A percentile compares a stretch with the other conserved stretches of the same genome.
These are phyloP conservation scores for Cephus pygmeus DNA, from an alignment of 2,888 invertebrate genomes.

Conservation along the genomic window DNA sequence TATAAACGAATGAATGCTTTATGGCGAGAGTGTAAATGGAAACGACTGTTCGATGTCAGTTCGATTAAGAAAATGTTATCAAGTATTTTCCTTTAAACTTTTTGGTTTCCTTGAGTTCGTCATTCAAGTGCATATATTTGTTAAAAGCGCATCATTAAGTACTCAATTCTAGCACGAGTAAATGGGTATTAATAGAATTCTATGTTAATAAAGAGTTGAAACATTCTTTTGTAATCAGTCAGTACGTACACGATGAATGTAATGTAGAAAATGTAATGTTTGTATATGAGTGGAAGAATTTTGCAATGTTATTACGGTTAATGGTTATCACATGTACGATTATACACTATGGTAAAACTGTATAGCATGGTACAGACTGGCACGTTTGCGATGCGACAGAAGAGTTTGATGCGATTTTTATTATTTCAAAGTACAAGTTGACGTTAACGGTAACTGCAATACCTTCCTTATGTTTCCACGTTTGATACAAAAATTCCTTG, in stretches of 20 bases:
- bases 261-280: neutral
- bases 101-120: neutral
- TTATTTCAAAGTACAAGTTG: neutral
- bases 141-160: neutral
- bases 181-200: neutral
- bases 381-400: neutral
- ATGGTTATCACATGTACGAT: neutral
- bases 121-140: neutral
- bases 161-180: neutral
- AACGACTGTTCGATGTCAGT: neutral
- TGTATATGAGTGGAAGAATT: neutral
- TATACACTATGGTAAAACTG: neutral
- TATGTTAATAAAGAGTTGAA: neutral
- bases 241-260: neutral
- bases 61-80: neutral
- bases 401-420: neutral
- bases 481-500: neutral
- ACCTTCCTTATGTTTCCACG: neutral
- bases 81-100: neutral
- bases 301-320: neutral
- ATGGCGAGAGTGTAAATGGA: neutral
- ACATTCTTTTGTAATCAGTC: neutral
- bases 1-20: neutral
- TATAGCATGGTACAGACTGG: neutral
- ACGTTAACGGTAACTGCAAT: neutral